Percentiles rank a stretch among this genome's conserved stretches.
These are phyloP conservation scores for Myzus persicae DNA, from an alignment of 1,140 invertebrate genomes.

Conservation along the genomic window DNA sequence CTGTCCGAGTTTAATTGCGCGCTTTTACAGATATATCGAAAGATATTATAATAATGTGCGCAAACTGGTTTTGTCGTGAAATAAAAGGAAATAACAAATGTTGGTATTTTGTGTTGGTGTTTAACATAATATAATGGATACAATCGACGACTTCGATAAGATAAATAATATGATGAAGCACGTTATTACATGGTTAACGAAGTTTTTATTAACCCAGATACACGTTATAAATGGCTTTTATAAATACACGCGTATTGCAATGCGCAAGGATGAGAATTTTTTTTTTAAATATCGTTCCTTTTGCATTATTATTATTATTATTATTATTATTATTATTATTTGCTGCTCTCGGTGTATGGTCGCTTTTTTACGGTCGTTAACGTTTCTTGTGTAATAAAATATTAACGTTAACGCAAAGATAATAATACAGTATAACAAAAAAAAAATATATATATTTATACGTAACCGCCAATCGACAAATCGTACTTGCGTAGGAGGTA, in stretches of 20 bases:
- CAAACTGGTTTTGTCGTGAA: neutral
- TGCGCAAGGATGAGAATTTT: neutral
- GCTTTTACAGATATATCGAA: neutral
- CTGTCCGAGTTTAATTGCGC: neutral
- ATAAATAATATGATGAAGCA: neutral
- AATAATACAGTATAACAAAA: neutral
- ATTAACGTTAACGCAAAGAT: neutral
- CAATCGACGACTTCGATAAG: neutral
- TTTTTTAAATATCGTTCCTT: neutral
- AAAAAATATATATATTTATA: neutral
- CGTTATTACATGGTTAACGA: neutral
- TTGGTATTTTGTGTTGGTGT: neutral
- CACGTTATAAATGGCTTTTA: neutral
- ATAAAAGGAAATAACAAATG: slow-evolving; percentile 8
- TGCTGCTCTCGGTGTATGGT: neutral
- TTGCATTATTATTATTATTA: too few species aligned
- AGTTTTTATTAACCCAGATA: neutral
- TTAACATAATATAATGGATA: slow-evolving; percentile 19
- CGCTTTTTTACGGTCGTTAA: neutral
- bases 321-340: too few species aligned
- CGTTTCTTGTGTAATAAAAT: neutral
- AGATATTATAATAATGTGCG: neutral
- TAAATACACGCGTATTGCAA: neutral
- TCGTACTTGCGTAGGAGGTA: neutral
- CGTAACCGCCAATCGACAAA: neutral